phyloP scores from a whole-genome alignment of 2,797 vertebrate species.

The Siniperca obscura region DNA sequence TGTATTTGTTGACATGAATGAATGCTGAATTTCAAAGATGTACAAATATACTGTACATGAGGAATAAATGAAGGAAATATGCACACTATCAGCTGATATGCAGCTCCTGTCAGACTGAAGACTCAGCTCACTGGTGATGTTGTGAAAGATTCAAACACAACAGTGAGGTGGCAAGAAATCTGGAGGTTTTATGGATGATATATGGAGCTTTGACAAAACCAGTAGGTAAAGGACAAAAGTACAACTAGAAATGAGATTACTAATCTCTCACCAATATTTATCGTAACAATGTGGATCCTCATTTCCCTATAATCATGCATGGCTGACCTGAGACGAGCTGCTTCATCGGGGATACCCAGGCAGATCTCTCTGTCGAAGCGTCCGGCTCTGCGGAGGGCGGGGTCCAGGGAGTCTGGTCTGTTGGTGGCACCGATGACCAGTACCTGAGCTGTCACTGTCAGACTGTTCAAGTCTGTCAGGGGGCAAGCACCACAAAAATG shows the following conservation, averaged over 20 bases:
- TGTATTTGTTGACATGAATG: too few relatives aligned
- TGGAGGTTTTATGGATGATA: neutral
- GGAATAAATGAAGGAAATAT: too few relatives aligned
- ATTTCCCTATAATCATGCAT: neutral
- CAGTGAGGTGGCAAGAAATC: neutral
- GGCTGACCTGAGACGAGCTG: conserved; percentile 88
- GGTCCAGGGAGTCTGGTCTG: conserved; percentile 94
- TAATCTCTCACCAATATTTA: neutral
- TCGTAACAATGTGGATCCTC: neutral
- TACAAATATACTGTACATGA: too few relatives aligned
- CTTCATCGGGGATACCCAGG: conserved; percentile 94
- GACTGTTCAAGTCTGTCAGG: conserved; percentile 88
- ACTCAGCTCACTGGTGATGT: too few relatives aligned
- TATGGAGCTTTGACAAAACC: neutral
- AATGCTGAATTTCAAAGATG: too few relatives aligned
- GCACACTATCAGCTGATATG: neutral
- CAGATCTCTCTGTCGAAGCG: conserved; percentile 96
- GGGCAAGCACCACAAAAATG: neutral
- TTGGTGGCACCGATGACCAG: conserved; percentile 97
- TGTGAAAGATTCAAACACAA: neutral
- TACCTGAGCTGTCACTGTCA: conserved; percentile 86
- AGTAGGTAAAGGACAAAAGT: neutral
- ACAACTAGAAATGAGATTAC: neutral
- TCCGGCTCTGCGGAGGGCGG: conserved; percentile 93
- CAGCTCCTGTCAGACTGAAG: neutral